Evolutionary conservation across 35 echinoderm and acorn worm species (phyloP).

Genomic region (Chiridota heheva): DNA sequence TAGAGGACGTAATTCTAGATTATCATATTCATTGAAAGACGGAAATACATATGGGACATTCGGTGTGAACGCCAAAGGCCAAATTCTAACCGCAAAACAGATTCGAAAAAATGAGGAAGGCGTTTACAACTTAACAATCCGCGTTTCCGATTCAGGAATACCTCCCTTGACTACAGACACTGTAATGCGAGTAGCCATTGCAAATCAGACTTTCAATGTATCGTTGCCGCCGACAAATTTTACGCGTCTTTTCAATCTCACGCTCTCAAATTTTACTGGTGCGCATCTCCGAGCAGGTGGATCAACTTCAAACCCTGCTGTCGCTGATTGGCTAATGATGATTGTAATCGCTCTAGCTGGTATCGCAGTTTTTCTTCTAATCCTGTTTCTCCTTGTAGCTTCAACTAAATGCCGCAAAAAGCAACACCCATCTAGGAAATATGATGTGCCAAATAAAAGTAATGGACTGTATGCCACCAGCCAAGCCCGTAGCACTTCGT

Average conservation of each 20-base stretch:
- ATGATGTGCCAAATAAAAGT: conserved; percentile 18
- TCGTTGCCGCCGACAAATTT: conserved; percentile 66
- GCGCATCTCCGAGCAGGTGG: background rate
- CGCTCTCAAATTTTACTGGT: conserved; percentile 46
- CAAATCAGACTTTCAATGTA: conserved; percentile 68
- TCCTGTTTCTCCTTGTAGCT: conserved; percentile 76
- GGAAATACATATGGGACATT: conserved; percentile 76
- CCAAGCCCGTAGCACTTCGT: conserved; percentile 32
- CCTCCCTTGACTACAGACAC: conserved; percentile 15
- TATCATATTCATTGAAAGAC: conserved; percentile 64
- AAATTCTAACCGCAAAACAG: conserved; percentile 55
- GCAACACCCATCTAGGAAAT: conserved; percentile 29
- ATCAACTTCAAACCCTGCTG: background rate
- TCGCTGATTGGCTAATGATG: conserved; percentile 75
- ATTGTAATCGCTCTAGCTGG: conserved; percentile 76
- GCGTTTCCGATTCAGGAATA: conserved; percentile 59
- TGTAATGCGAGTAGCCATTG: conserved; percentile 56
- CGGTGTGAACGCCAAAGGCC: conserved; percentile 61
- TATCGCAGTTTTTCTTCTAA: conserved; percentile 65
- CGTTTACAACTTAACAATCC: conserved; percentile 63
- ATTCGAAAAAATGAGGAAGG: conserved; percentile 57
- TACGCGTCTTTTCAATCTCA: conserved; percentile 66
- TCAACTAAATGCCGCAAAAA: conserved; percentile 54
- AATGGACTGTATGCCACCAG: conserved; percentile 47
- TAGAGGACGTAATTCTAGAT: conserved; percentile 47